A percentile compares a stretch with the other conserved stretches of the same genome.
Conservation (phyloP, 2,113 vertebrate species). For the Antechinus flavipes region DNA sequence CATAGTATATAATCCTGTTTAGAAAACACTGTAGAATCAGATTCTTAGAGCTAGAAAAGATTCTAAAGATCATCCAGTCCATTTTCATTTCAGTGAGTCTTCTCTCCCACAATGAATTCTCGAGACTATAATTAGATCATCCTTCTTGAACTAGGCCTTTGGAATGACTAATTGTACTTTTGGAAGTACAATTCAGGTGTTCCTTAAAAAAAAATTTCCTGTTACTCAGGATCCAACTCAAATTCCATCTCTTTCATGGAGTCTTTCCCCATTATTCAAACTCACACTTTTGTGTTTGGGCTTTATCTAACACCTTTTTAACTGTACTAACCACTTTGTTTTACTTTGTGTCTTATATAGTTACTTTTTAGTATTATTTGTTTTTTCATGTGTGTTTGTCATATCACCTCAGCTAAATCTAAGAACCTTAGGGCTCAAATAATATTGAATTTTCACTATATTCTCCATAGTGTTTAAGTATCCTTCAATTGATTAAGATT, state of each 20-base stretch:
- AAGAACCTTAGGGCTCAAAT: background rate
- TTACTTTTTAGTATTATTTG: background rate
- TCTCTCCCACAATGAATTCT: background rate
- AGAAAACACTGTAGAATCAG: background rate
- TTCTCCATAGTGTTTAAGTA: background rate
- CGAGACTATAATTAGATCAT: background rate
- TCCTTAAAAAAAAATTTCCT: slow-evolving; percentile 6
- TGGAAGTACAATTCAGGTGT: background rate
- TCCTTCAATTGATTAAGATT: background rate
- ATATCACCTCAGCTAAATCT: background rate
- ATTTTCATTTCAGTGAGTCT: background rate
- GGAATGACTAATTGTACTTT: background rate
- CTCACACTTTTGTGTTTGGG: background rate
- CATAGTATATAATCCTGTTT: background rate
- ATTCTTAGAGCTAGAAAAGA: background rate
- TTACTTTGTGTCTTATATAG: background rate
- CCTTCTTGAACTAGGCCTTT: background rate
- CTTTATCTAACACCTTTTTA: background rate
- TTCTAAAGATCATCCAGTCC: background rate
- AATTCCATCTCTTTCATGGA: slow-evolving; percentile 11
- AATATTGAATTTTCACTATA: background rate
- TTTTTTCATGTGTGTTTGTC: background rate
- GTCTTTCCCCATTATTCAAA: background rate
- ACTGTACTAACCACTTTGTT: background rate
- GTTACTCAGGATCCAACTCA: slow-evolving; percentile 12